These are phyloP conservation scores for Bemisia tabaci DNA, from an alignment of 1,140 invertebrate species.

Conservation along the genomic window DNA sequence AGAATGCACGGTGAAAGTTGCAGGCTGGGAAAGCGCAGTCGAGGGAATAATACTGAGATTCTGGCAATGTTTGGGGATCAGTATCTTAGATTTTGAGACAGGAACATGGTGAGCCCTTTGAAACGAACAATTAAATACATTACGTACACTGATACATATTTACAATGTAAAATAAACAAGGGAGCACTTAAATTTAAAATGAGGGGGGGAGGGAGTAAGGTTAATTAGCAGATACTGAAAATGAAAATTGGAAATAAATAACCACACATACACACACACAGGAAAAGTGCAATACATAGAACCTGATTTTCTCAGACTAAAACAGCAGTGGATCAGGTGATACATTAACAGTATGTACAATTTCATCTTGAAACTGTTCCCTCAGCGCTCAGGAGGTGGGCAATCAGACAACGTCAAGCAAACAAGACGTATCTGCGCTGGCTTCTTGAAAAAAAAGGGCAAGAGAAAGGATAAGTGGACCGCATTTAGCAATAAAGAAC, in stretches of 20 bases:
- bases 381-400: too few relatives aligned
- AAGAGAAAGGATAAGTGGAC: too few relatives aligned
- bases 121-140: neutral
- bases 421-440: too few relatives aligned
- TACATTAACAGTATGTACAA: neutral
- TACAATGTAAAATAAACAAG: constrained; percentile 1
- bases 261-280: neutral
- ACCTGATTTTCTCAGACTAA: neutral
- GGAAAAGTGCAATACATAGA: neutral
- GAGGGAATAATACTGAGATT: too few relatives aligned
- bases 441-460: too few relatives aligned
- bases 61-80: too few relatives aligned
- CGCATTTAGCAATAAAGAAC: too few relatives aligned
- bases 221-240: neutral
- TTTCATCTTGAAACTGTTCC: neutral
- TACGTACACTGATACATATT: neutral
- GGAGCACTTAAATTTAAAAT: neutral
- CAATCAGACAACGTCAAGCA: too few relatives aligned
- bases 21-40: too few relatives aligned
- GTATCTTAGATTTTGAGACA: too few relatives aligned
- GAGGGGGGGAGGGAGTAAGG: too few relatives aligned
- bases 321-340: neutral
- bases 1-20: too few relatives aligned
- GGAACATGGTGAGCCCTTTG: neutral
- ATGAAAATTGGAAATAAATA: neutral